Conservation (phyloP, 2,797 vertebrate genomes). For the Staurois parvus region DNA sequence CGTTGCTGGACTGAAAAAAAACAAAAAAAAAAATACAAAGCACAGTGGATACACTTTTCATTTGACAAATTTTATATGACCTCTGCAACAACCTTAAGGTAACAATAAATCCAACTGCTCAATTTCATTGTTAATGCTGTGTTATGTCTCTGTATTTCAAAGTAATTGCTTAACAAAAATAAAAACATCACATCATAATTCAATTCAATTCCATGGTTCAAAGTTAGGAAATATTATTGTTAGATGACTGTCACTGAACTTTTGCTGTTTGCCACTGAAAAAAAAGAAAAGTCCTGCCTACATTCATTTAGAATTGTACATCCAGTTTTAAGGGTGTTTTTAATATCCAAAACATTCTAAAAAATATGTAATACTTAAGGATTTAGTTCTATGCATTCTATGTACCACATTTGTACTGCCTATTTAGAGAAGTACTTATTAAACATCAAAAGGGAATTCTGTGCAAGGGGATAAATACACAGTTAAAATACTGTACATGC, state of each 20-base stretch:
- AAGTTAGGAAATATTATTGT: not conserved
- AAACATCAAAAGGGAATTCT: too few species aligned
- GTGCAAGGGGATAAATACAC: too few species aligned
- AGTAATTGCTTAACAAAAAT: constrained; percentile 16
- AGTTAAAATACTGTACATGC: too few species aligned
- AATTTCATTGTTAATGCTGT: not conserved
- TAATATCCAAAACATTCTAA: too few species aligned
- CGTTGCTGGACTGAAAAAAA: constrained; percentile 6
- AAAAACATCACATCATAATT: not conserved
- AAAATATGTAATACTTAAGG: too few species aligned
- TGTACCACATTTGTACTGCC: too few species aligned
- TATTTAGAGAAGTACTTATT: too few species aligned
- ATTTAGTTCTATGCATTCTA: too few species aligned
- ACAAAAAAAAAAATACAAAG: constrained; percentile 34
- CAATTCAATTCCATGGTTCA: not conserved
- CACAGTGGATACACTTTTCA: constrained; percentile 16
- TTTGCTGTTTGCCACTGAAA: not conserved
- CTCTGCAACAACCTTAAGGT: constrained; percentile 22
- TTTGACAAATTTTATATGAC: constrained; percentile 34
- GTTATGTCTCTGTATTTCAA: constrained; percentile 13
- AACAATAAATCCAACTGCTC: constrained; percentile 17
- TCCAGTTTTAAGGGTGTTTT: not conserved
- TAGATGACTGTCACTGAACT: not conserved
- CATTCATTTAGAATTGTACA: not conserved
- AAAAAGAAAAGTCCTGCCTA: not conserved